phyloP scores from a whole-genome alignment of 2,797 vertebrate genomes.

The Microctenopoma lineatum region DNA sequence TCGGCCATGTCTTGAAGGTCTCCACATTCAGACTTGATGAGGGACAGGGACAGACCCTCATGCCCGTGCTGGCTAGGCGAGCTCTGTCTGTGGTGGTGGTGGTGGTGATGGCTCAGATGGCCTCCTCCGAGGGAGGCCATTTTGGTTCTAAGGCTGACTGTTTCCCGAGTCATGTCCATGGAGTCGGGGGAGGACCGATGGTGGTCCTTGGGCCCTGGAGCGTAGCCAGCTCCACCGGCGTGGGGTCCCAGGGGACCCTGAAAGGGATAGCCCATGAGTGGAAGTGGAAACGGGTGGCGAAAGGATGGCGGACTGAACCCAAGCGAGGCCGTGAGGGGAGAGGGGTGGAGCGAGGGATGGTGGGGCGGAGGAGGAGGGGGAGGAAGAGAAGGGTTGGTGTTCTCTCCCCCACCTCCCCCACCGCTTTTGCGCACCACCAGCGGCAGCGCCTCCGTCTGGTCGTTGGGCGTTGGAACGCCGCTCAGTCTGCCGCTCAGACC shows the following conservation, averaged over 20 bases:
- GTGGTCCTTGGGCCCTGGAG: conserved; percentile 86
- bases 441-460: conserved; percentile 97
- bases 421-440: conserved; percentile 93
- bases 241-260: conserved; percentile 91
- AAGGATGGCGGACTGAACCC: conserved; percentile 96
- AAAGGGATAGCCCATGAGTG: conserved; percentile 97
- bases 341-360: conserved; percentile 91
- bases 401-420: conserved; percentile 57
- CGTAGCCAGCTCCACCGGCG: conserved; percentile 84
- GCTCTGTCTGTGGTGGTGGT: conserved; percentile 86
- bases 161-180: conserved; percentile 94
- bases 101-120: conserved; percentile 91
- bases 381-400: conserved; percentile 81
- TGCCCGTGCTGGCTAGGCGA: conserved; percentile 92
- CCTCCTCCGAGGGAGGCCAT: conserved; percentile 88
- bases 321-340: conserved; percentile 90
- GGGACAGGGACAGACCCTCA: conserved; percentile 94
- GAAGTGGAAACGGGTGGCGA: conserved; percentile 95
- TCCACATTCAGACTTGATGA: conserved; percentile 98
- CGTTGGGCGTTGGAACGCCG: conserved; percentile 84
- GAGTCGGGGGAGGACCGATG: conserved; percentile 93
- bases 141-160: conserved; percentile 97
- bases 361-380: conserved; percentile 87
- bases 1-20: conserved; percentile 98
- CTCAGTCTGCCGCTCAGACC: conserved; percentile 88